Evolutionary conservation across 2,888 invertebrate genomes (phyloP), one percentile per base, ranked within the genome.

Genomic region (Troides helena): DNA sequence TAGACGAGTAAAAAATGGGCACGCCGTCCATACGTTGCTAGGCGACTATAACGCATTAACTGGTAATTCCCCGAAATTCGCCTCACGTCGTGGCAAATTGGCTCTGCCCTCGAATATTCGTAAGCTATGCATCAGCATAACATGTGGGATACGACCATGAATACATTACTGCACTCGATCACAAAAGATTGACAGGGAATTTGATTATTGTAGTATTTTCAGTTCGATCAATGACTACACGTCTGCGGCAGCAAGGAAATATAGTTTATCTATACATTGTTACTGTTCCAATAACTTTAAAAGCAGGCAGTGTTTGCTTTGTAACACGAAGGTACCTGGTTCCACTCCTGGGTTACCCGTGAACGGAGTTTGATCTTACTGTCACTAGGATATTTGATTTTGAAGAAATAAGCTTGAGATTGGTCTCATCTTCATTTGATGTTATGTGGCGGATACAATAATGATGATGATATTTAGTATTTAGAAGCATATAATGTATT

Each of bases 21-120:
- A n/a, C 12, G 23, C 6, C 60, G 30, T 53, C 25, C 56, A 39
- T 30, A 23, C 6, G 76, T 81, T 78, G 76, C 78, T 74, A 74
- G 73, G 80, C 77, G 82, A 80, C 82, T 72, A 76, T 75, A 75
- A 73, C 75, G 78, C 77, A 78, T 80, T 82, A 82, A 79, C 80
- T 73, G 76, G 78, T 81, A 81, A 85, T 82, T 79, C 74, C 70
- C 69, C 74, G 73, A 78, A 79, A 85, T 84, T 85, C 84, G 74
- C 78, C 81, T 81, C 85, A 85, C 85, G 81, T 84, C 75, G 76
- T 75, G 78, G 79, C 82, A 85, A 85, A 86, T 85, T 85, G 83
- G 80, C 76, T 46, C 46, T 77, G 77, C 80, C 78, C 80, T 76
- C 80, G 76, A 80, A 81, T 80, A 79, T 82, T 80, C 77, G 78